Percentiles rank a stretch among this genome's conserved stretches.
Conservation (phyloP, 92 coral and sea anemone genomes). For the Bergia puertoricense region DNA sequence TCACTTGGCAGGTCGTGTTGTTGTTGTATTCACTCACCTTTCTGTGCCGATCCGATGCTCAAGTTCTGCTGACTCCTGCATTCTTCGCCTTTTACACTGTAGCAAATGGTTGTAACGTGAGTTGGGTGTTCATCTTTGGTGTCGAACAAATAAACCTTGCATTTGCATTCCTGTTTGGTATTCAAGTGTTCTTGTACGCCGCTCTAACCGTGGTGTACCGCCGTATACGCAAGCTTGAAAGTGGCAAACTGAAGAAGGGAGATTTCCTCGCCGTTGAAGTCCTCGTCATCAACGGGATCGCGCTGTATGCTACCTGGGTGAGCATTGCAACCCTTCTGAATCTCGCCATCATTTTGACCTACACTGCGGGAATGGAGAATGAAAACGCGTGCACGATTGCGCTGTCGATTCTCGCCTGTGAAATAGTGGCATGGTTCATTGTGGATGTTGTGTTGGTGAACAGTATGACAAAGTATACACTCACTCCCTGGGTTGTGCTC, state of each 20-base stretch:
- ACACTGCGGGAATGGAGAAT: conserved; percentile 58
- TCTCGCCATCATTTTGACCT: conserved; percentile 80
- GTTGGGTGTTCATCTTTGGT: conserved; percentile 77
- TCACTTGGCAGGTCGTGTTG: conserved; percentile 76
- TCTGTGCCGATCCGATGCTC: conserved; percentile 60
- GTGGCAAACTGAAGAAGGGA: conserved; percentile 37
- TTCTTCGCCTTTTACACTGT: conserved; percentile 60
- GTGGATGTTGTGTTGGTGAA: conserved; percentile 76
- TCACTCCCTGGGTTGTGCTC: conserved; percentile 77
- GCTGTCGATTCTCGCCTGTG: conserved; percentile 74
- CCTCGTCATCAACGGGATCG: conserved; percentile 84
- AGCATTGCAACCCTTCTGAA: conserved; percentile 85
- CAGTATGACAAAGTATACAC: conserved; percentile 69
- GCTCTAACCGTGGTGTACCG: conserved; percentile 63
- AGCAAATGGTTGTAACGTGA: conserved; percentile 52
- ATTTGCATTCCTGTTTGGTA: conserved; percentile 55
- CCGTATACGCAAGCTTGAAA: conserved; percentile 53
- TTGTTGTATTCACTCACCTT: conserved; percentile 73
- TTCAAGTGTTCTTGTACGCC: conserved; percentile 57
- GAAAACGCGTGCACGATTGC: conserved; percentile 67
- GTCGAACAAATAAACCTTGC: conserved; percentile 55
- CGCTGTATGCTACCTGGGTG: conserved; percentile 85
- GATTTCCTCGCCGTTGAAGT: conserved; percentile 69
- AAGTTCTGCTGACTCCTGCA: conserved; percentile 54
- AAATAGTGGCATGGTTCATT: conserved; percentile 75